Conservation (phyloP, 2,888 invertebrate genomes). For the Eudasyphora cyanicolor region DNA sequence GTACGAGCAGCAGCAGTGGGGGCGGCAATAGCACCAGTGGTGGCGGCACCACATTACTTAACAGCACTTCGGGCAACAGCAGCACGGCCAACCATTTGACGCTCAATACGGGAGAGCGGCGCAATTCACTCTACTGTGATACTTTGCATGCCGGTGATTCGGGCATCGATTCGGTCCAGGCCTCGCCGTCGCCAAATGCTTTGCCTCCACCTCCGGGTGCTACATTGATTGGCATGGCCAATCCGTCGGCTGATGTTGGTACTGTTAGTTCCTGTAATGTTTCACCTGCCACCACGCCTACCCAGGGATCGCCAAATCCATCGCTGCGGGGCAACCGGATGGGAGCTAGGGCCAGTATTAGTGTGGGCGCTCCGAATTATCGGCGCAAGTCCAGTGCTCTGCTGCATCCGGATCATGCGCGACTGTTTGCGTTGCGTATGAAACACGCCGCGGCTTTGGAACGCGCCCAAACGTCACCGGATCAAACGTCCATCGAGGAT, state of each 20-base stretch:
- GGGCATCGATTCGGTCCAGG: conserved; percentile 87
- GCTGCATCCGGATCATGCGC: conserved; percentile 86
- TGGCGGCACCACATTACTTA: conserved; percentile 62
- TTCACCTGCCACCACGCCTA: conserved; percentile 78
- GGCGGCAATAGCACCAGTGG: conserved; percentile 68
- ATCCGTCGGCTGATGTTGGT: conserved; percentile 53
- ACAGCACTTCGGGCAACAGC: conserved; percentile 67
- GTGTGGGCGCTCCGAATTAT: conserved; percentile 71
- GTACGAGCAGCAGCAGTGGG: conserved; percentile 72
- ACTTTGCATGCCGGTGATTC: conserved; percentile 83
- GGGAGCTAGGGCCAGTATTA: conserved; percentile 73
- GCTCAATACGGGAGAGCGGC: conserved; percentile 68
- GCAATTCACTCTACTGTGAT: conserved; percentile 80
- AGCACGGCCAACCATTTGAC: conserved; percentile 65
- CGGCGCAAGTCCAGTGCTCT: conserved; percentile 83
- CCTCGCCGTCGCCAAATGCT: conserved; percentile 82
- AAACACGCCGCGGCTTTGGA: conserved; percentile 78
- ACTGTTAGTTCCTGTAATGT: conserved; percentile 77
- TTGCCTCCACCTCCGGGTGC: conserved; percentile 78
- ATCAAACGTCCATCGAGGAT: conserved; percentile 80
- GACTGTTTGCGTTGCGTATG: conserved; percentile 81
- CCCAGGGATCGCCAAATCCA: conserved; percentile 78
- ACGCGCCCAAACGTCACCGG: conserved; percentile 76
- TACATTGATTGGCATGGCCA: conserved; percentile 65
- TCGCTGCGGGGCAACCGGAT: conserved; percentile 73